Base-by-base conservation (phyloP, 1,140 invertebrate genomes). In the Heterodera carotae region DNA sequence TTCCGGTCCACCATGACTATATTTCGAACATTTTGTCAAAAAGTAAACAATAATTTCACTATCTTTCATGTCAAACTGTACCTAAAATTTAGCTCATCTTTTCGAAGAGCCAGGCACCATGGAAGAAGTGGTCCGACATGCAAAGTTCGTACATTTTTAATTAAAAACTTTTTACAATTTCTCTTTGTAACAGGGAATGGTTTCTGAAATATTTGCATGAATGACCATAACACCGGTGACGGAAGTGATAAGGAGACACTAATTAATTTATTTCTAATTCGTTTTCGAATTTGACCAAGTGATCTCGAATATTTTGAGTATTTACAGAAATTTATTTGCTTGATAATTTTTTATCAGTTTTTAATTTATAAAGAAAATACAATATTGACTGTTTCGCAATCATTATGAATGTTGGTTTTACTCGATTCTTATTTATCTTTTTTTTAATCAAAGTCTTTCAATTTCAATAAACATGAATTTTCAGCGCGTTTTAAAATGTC, bases 61-160 rank as follows among this genome's bases (percentile, higher is more conserved):
- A n/a, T n/a, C n/a, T n/a, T n/a, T n/a, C n/a, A n/a, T n/a, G 12
- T 22, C 1, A 56, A 56, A 56, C 18, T 56, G 15, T 43, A 7
- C 15, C 3, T 43, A 43, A 43, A 2, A 22, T 56, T 56, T 56
- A 56, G 48, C 62, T 8, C 68, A 71, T 69, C 68, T 71, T 36
- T 76, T 76, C 48, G 62, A 76, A 25, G 74, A 76, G 43, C 43
- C 29, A 6, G 68, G 68, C 33, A 73, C 43, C 15, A 27, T 73
- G 43, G 71, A 73, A 27, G 22, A 73, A 18, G 71, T 73, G 34
- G 71, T 73, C 2, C 25, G 62, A 62, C 71, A 64, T 34, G 71
- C 71, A 73, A 73, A 60, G 71, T 73, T 56, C 5, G 48, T 15
- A 56, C 6, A 56, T 18, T 56, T 15, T 22, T 5, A 22, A 5